Base-by-base conservation (phyloP, 2,113 vertebrate genomes). In the Siphamia tubifer region DNA sequence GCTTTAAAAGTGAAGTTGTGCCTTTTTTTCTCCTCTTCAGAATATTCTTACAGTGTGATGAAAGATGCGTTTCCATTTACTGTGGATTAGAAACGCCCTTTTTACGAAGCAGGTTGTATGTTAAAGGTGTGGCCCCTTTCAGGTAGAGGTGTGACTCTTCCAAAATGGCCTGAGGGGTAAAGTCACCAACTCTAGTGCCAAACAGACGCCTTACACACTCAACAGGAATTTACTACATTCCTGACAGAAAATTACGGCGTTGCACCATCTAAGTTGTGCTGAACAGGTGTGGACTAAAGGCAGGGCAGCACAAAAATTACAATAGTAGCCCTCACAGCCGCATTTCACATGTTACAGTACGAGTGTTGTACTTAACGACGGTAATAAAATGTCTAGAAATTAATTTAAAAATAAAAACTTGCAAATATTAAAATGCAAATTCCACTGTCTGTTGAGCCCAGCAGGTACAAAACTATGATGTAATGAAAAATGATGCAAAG, bases 141-240 rank as follows among this genome's bases (percentile, higher is more conserved):
- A 23, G 9, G 23, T 24, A 21, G 15, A 64, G 57, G 69, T n/a
- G 55, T 68, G 68, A 39, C 27, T 21, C 7, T 64, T 20, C 20
- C 4, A 21, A 12, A 6, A 11, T 0, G 45, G 25, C 34, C 2
- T 0, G 3, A 23, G 27, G 44, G 52, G 9, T 28, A 3, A 36
- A 44, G 15, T 19, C n/a, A 69, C 28, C 2, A 38, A 13, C 47
- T 44, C n/a, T 6, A 6, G 35, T 15, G n/a, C 24, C 32, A 35
- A 28, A 44, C 34, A 30, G 21, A 55, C 7, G 3, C 44, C 17
- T 6, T 3, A 19, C 52, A 20, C 7, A 25, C n/a, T 10, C 12
- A 72, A 44, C 31, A 49, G 64, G 74, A 81, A 74, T 55, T 74
- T 57, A 13, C 34, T 21, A 4, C 54, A 70, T 63, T 74, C 53